Evolutionary conservation across 2,113 vertebrate species (phyloP).

Genomic region (Hippocampus zosterae): DNA sequence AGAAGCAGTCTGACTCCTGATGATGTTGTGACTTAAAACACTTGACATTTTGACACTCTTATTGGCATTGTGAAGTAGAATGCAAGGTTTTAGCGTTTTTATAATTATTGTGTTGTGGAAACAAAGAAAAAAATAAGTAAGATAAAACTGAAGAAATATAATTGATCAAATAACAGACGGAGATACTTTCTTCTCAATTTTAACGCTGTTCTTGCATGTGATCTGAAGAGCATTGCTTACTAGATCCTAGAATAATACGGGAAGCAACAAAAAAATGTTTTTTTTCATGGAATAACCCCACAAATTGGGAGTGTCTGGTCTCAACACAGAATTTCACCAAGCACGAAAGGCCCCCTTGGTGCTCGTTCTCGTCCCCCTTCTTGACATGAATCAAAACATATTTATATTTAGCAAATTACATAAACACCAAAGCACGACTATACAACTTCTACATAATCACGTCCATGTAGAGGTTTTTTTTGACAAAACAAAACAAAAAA

Average conservation of each 20-base stretch:
- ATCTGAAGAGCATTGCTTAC: background rate
- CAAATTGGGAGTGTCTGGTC: background rate
- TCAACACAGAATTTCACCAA: background rate
- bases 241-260: background rate
- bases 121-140: background rate
- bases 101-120: background rate
- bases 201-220: background rate
- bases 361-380: background rate
- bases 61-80: background rate
- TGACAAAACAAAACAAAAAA: too few relatives aligned
- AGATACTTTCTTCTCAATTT: background rate
- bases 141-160: too few relatives aligned
- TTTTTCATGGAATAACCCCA: too few relatives aligned
- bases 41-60: background rate
- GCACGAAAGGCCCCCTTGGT: background rate
- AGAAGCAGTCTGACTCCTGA: background rate
- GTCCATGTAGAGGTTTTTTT: background rate
- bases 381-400: background rate
- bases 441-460: background rate
- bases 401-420: too few relatives aligned
- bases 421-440: background rate
- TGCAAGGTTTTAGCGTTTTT: background rate
- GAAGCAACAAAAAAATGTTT: background rate
- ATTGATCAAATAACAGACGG: too few relatives aligned
- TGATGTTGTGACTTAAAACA: background rate